Conservation (phyloP, 2,797 vertebrate genomes). For the Tympanoctomys barrerae region DNA sequence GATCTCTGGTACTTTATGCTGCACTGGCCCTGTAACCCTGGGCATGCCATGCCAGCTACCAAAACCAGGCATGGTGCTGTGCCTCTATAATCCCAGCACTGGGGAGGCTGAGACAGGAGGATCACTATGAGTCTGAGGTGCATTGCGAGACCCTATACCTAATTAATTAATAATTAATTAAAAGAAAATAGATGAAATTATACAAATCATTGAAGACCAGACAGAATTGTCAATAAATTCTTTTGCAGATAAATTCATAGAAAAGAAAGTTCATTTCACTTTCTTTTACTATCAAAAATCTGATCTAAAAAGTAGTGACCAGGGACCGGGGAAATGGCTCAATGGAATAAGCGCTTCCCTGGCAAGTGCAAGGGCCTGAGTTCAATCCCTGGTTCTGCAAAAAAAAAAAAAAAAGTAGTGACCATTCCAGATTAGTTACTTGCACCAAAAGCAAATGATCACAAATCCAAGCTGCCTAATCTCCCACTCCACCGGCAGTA, state of each 20-base stretch:
- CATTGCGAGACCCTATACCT: too few species aligned
- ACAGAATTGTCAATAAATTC: constrained; percentile 40
- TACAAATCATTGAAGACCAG: constrained; percentile 24
- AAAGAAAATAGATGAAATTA: constrained; percentile 33
- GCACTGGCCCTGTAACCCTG: too few species aligned
- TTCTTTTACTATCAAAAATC: constrained; percentile 25
- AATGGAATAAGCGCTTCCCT: too few species aligned
- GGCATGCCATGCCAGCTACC: too few species aligned
- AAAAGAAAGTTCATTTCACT: constrained; percentile 18
- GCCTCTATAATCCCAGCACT: too few species aligned
- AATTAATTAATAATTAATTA: too few species aligned
- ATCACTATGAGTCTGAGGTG: too few species aligned
- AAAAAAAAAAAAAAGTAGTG: constrained; percentile 52
- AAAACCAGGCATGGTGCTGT: too few species aligned
- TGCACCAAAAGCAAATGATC: neutral
- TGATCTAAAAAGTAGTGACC: constrained; percentile 43
- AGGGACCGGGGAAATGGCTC: neutral
- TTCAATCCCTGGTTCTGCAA: neutral
- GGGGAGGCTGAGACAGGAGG: too few species aligned
- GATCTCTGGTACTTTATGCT: too few species aligned
- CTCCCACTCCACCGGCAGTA: neutral
- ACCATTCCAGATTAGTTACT: constrained; percentile 2
- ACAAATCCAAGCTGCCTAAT: neutral
- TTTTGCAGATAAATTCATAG: neutral
- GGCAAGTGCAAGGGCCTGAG: too few species aligned